Base-by-base conservation (phyloP, 2,797 vertebrate species). In the Loriculus beryllinus region DNA sequence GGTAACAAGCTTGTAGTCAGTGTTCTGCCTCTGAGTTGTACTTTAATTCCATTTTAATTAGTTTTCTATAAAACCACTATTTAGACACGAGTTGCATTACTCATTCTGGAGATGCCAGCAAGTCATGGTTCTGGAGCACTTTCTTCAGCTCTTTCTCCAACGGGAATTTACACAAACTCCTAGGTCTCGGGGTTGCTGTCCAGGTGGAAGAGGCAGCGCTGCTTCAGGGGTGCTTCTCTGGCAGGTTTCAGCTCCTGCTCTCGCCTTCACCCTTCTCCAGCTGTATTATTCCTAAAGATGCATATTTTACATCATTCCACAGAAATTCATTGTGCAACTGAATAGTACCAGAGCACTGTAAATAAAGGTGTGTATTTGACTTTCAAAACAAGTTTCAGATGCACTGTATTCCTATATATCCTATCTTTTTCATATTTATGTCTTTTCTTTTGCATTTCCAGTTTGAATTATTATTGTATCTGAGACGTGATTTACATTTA, bases 351-450 rank as follows among this genome's bases (percentile, higher is more conserved):
- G 42, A 89, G 74, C 71, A 76, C 5, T 93, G 57, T 83, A 95
- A 96, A 95, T 93, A 90, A 96, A 88, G 85, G 52, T 47, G n/a
- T 22, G 74, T 21, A 91, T 91, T 96, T 91, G 93, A 65, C 83
- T 96, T 97, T 97, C 92, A 93, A 93, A 89, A 23, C 39, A 63
- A 94, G 81, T 86, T 96, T 89, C 69, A 93, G 74, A 90, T 37
- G 6, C 28, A 67, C 48, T 74, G 68, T 19, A 64, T 40, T 91
- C 72, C 81, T 77, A 59, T 48, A 80, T 14, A 88, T 9, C 29
- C 17, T 86, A 57, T 87, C 47, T 90, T 47, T 82, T 94, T 86
- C 88, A 91, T n/a, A 75, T 87, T 93, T 95, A 86, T 96, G 49
- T 26, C 90, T 81, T 93, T 91, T 85, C 59, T 75, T 95, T 88